Evolutionary conservation across 1,140 invertebrate genomes (phyloP).

Genomic region (Ceratosolen solmsi): DNA sequence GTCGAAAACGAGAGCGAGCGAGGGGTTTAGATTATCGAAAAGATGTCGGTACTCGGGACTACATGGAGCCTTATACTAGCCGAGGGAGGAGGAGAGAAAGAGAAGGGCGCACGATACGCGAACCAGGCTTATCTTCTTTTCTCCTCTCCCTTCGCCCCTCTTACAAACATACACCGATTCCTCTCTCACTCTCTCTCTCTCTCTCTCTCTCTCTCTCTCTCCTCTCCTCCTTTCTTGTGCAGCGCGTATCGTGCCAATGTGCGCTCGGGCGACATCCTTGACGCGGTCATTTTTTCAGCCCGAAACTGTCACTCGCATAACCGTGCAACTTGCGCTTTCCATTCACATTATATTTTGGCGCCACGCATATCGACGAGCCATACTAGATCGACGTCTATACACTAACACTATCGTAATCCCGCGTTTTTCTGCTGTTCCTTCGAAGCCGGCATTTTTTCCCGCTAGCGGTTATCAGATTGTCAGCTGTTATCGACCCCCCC

Average conservation of each 20-base stretch:
- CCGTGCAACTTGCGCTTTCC: too few relatives aligned
- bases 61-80: not conserved
- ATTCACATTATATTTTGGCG: too few relatives aligned
- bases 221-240: not conserved
- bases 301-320: not conserved
- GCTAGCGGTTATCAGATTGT: not conserved
- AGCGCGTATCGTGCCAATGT: too few relatives aligned
- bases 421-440: not conserved
- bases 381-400: too few relatives aligned
- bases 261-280: not conserved
- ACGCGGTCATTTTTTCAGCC: not conserved
- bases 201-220: not conserved
- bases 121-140: slow-evolving; percentile 12
- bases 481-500: not conserved
- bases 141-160: not conserved
- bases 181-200: not conserved
- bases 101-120: not conserved
- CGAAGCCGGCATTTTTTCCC: slow-evolving; percentile 9
- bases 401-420: too few relatives aligned
- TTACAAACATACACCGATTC: too few relatives aligned
- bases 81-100: not conserved
- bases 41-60: not conserved
- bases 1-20: slow-evolving; percentile 15
- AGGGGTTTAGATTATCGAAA: slow-evolving; percentile 20
- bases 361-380: too few relatives aligned